Percentiles rank a stretch among this genome's conserved stretches.
Evolutionary conservation across 2,797 vertebrate species (phyloP).

Genomic region (Pelodytes ibericus): DNA sequence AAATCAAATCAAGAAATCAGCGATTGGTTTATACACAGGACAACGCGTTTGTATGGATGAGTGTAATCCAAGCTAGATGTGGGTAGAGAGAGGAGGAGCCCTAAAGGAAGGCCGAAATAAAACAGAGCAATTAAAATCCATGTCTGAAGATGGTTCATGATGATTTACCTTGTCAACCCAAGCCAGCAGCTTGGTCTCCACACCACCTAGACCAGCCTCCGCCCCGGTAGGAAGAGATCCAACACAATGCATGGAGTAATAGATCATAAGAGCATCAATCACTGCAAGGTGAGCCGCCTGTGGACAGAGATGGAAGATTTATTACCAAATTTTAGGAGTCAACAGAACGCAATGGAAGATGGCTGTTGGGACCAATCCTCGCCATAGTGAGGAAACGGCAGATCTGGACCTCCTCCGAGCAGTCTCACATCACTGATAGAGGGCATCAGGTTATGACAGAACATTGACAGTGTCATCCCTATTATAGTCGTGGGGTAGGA

Average conservation of each 20-base stretch:
- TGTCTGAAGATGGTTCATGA: background rate
- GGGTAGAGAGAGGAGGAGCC: no score
- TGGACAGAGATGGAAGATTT: constrained; percentile 2
- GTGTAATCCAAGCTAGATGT: no score
- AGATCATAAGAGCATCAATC: constrained; percentile 85
- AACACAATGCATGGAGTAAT: constrained; percentile 68
- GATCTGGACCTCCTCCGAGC: no score
- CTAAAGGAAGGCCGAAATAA: background rate
- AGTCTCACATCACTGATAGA: no score
- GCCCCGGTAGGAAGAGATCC: constrained; percentile 59
- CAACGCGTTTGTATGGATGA: background rate
- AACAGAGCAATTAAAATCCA: background rate
- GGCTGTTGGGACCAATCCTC: no score
- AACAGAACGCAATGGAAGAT: no score
- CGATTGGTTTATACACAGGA: background rate
- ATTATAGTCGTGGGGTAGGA: no score
- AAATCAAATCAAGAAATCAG: background rate
- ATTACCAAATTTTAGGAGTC: no score
- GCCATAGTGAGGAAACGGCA: no score
- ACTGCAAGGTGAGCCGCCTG: constrained; percentile 87
- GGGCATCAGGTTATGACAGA: no score
- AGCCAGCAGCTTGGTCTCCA: constrained; percentile 81
- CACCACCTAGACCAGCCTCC: constrained; percentile 67
- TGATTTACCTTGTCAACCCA: constrained; percentile 88
- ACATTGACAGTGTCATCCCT: no score